A percentile compares a stretch with the other conserved stretches of the same genome.
Evolutionary conservation across 2,113 vertebrate genomes (phyloP).

Genomic region (Struthidea cinerea): DNA sequence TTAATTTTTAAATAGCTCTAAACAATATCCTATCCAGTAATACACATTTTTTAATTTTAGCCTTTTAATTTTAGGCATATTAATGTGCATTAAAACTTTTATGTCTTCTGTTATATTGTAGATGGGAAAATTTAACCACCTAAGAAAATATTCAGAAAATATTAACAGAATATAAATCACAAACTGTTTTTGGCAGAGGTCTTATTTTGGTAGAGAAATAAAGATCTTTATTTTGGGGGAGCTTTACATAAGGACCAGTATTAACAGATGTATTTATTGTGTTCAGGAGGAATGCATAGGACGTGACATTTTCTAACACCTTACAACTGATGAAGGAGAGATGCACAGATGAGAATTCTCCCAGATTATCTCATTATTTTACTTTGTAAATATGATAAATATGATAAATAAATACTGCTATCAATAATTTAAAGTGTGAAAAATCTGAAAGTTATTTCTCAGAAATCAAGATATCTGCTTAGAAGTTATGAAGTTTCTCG

Average conservation of each 20-base stretch:
- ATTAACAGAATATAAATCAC: background rate
- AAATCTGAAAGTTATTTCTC: background rate
- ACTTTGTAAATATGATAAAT: background rate
- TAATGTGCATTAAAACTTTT: background rate
- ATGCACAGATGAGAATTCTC: background rate
- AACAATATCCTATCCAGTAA: background rate
- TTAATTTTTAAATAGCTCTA: background rate
- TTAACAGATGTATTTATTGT: background rate
- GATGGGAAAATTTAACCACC: background rate
- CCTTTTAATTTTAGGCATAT: background rate
- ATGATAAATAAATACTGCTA: background rate
- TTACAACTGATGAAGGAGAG: background rate
- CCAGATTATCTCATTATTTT: background rate
- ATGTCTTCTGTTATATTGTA: no score
- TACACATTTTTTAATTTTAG: background rate
- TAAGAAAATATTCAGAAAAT: background rate
- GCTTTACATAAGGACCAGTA: background rate
- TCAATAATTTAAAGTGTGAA: background rate
- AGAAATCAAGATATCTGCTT: background rate
- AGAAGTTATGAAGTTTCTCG: background rate
- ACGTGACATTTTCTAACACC: background rate
- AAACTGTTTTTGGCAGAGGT: background rate
- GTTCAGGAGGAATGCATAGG: background rate
- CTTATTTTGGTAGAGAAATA: background rate
- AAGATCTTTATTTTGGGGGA: accelerated